Conservation (phyloP, 2,888 invertebrate genomes). For the Carterocephalus palaemon region DNA sequence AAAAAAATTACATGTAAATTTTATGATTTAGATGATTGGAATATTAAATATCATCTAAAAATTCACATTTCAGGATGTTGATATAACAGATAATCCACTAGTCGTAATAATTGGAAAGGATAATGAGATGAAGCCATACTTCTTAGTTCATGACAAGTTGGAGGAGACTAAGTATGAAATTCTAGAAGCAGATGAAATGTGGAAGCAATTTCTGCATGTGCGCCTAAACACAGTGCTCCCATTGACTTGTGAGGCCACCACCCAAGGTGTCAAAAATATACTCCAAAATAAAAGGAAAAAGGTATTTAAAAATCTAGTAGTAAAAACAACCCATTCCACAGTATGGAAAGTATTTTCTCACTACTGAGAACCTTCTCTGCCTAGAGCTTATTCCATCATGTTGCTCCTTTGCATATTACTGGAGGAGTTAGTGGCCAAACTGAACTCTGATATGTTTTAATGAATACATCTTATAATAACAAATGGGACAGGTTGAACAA, state of each 20-base stretch:
- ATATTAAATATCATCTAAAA: not conserved
- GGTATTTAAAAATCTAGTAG: no score
- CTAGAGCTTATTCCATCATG: no score
- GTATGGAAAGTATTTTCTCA: no score
- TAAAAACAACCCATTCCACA: no score
- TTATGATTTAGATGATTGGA: no score
- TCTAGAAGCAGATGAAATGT: conserved; percentile 80
- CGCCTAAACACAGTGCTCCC: conserved; percentile 82
- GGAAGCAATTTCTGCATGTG: conserved; percentile 84
- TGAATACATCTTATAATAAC: no score
- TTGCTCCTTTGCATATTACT: no score
- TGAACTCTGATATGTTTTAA: no score
- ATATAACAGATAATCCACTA: conserved; percentile 89
- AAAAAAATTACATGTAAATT: no score
- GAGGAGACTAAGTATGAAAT: conserved; percentile 82
- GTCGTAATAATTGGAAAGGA: conserved; percentile 78
- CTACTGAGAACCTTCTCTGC: no score
- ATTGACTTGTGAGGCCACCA: conserved; percentile 80
- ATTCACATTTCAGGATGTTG: conserved; percentile 81
- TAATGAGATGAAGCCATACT: conserved; percentile 80
- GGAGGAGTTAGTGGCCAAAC: no score
- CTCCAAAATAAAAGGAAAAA: conserved; percentile 82
- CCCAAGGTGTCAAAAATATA: conserved; percentile 80
- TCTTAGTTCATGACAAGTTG: conserved; percentile 85
- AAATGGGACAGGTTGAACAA: no score